Base-by-base conservation (phyloP, 1,140 invertebrate genomes). In the Caenorhabditis remanei region DNA sequence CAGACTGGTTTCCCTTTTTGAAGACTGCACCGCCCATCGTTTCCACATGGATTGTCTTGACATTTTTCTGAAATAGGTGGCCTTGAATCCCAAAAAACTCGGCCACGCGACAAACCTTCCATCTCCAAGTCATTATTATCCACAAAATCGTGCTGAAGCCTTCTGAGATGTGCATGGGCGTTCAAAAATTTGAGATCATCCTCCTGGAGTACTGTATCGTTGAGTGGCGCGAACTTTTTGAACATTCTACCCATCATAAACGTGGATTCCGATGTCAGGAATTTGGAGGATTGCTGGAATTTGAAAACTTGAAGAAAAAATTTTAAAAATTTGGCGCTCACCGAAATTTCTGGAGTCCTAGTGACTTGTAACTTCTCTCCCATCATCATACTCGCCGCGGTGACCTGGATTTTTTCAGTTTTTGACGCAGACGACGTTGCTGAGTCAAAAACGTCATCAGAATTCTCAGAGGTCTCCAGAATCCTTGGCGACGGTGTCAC, bases 121-220 rank as follows among this genome's bases (percentile, higher is more conserved):
- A 79, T 79, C 40, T 79, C 71, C 46, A 79, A 79, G 24, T 79
- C 71, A 79, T 79, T 79, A 16, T 87, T 56, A 41, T 56, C 61
- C 21, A 87, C 82, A 67, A 87, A 87, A 50, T 87, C 86, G 11
- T 84, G 75, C n/a, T 87, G 86, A 6, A 87, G 48, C 24, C 21
- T 79, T 50, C 71, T 41, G 53, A 53, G 71, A n/a, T 56, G 43
- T 32, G 56, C 71, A 46, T 87, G 86, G 0, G 86, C 24, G 46
- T 87, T 87, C 79, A 87, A 48, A n/a, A 87, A 87, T n/a, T 71
- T 48, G 14, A 87, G 56, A 67, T 87, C 86, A 40, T 65, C 79
- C 13, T 71, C 46, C 1, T 48, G 50, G 32, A 85, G 67, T n/a
- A 50, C 85, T 13, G 85, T 48, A 53, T 85, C 63, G 14, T 79